Evolutionary conservation across 2,797 vertebrate genomes (phyloP), one percentile per base, ranked within the genome.

Genomic region (Paramormyrops hopkinsi): DNA sequence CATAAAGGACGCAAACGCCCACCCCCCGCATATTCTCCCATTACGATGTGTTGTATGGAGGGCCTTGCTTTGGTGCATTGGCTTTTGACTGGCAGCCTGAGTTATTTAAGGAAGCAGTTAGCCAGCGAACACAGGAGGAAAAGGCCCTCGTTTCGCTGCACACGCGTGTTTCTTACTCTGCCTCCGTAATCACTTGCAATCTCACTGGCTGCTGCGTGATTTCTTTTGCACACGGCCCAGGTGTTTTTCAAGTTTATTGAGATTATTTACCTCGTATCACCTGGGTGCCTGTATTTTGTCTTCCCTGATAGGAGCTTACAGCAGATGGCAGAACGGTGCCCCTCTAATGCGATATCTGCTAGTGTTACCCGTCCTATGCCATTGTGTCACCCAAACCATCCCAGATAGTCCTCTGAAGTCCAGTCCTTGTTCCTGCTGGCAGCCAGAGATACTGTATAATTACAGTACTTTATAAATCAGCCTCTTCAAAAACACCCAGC

Each of bases 61-160:
- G 25, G 25, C 14, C 6, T 41, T n/a, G 29, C 29, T 76, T 44
- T 79, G 48, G 4, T 9, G 62, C 46, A 14, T 2, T 51, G 59
- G 48, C 5, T 51, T 85, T 25, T 85, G 25, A 85, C 46, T 29
- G n/a, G 46, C 83, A 50, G 44, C 25, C 50, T 50, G 44, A 51
- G 83, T 85, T 53, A 53, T 85, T 85, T 85, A 44, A 85, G 46
- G 83, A 85, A 50, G 48, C 83, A 85, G 46, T 53, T 22, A 53
- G 46, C 83, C 83, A 6, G 44, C 3, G 22, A 29, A 25, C n/a
- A 29, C 83, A 2, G 48, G 19, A 85, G 25, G 48, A 14, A 85
- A 17, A 48, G 83, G 25, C 44, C 46, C 48, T 53, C n/a, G 22
- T 85, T 51, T 29, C 4, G 22, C 83, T 85, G 44, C 11, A 85